Percentiles rank a stretch among this genome's conserved stretches.
These are phyloP conservation scores for Epicampocera succincta DNA, from an alignment of 2,888 invertebrate species.

Conservation along the genomic window DNA sequence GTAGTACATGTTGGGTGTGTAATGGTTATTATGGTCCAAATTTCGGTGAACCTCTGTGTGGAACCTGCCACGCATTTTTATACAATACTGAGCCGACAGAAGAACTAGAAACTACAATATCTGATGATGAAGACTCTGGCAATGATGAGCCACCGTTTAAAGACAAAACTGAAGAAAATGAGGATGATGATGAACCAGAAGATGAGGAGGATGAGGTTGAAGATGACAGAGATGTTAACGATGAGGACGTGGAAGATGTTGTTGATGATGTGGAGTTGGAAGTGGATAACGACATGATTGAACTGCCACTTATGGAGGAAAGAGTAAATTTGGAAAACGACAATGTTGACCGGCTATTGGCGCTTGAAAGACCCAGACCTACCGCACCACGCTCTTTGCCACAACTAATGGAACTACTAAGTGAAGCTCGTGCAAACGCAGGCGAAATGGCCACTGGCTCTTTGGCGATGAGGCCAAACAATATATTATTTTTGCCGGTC, in stretches of 20 bases:
- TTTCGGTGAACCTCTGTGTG: constrained; percentile 94
- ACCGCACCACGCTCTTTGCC: constrained; percentile 78
- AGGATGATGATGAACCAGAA: constrained; percentile 75
- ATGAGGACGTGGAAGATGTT: constrained; percentile 74
- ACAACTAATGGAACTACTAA: constrained; percentile 78
- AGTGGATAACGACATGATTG: constrained; percentile 71
- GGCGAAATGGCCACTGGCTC: constrained; percentile 71
- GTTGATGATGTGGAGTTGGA: constrained; percentile 73
- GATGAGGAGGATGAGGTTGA: constrained; percentile 76
- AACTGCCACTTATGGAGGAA: constrained; percentile 46
- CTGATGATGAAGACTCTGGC: constrained; percentile 95
- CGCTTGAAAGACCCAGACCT: constrained; percentile 76
- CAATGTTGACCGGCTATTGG: constrained; percentile 44
- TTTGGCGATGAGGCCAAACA: constrained; percentile 63
- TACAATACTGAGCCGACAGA: constrained; percentile 86
- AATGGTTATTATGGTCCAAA: constrained; percentile 96
- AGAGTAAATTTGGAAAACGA: constrained; percentile 54
- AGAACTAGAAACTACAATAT: constrained; percentile 82
- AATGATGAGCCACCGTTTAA: constrained; percentile 91
- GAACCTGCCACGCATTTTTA: constrained; percentile 95
- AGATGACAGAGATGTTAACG: constrained; percentile 71
- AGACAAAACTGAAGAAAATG: constrained; percentile 76
- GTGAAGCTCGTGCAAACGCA: constrained; percentile 76
- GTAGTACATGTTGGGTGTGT: constrained; percentile 88
- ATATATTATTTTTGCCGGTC: constrained; percentile 77